These are phyloP conservation scores for Apantesis nais DNA, from an alignment of 2,888 invertebrate genomes.

Conservation along the genomic window DNA sequence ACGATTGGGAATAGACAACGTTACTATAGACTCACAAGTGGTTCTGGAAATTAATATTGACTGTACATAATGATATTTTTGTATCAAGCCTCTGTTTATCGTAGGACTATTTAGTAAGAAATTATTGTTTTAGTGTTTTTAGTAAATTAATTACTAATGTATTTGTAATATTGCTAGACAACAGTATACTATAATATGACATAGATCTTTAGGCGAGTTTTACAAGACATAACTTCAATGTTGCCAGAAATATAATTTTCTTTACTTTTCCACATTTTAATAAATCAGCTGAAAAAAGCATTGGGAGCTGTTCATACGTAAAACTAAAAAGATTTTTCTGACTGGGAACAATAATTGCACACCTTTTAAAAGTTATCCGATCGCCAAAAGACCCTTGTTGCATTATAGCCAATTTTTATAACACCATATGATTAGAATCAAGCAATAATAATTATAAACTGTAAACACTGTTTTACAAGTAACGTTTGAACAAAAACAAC, in stretches of 20 bases:
- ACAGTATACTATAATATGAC: not conserved
- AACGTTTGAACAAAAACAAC: not conserved
- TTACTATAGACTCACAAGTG: not conserved
- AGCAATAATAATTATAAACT: constrained; percentile 12
- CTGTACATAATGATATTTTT: not conserved
- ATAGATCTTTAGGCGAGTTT: not conserved
- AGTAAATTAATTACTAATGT: not conserved
- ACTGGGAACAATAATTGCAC: not conserved
- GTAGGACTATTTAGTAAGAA: not conserved
- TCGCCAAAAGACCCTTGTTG: not conserved
- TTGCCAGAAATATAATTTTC: not conserved
- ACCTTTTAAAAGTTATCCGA: not conserved
- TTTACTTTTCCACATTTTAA: not conserved
- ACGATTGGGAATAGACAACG: not conserved
- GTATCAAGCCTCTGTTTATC: not conserved
- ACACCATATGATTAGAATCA: not conserved
- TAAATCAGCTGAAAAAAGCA: too few species aligned
- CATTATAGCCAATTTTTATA: not conserved
- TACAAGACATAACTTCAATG: not conserved
- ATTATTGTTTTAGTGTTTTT: too few species aligned
- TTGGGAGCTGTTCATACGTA: not conserved
- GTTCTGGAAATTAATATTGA: not conserved
- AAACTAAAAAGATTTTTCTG: not conserved
- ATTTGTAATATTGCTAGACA: not conserved
- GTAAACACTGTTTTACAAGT: not conserved